These are phyloP conservation scores for Eulemur macaco DNA, from an alignment of 2,113 vertebrate species.

Conservation along the genomic window DNA sequence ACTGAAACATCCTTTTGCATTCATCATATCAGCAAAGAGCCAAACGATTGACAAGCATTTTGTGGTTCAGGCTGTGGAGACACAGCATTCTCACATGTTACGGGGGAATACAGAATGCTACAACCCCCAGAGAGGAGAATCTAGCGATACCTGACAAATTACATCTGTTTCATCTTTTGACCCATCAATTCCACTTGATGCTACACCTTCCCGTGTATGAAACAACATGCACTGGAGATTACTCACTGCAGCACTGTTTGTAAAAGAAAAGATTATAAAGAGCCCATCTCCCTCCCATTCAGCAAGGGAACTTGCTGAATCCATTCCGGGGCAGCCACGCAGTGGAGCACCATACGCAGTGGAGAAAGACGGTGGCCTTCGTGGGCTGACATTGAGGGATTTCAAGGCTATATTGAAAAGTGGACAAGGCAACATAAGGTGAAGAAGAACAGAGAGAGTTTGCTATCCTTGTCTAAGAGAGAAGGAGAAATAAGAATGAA, in stretches of 20 bases:
- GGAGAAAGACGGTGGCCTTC: background rate
- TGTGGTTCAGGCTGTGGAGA: background rate
- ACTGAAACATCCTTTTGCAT: background rate
- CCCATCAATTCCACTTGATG: background rate
- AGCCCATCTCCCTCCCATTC: background rate
- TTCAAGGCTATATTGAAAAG: background rate
- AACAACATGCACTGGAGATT: background rate
- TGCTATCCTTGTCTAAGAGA: background rate
- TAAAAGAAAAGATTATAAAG: background rate
- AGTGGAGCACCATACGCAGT: rapidly evolving
- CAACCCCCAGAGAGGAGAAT: background rate
- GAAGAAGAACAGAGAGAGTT: background rate
- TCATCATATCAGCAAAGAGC: background rate
- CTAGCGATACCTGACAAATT: background rate
- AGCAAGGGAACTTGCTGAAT: background rate
- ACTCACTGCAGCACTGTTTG: background rate
- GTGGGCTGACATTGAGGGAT: background rate
- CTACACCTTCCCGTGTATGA: background rate
- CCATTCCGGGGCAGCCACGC: rapidly evolving
- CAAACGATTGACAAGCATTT: background rate
- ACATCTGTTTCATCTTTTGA: background rate
- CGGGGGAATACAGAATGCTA: background rate
- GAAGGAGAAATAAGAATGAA: background rate
- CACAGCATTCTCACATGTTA: background rate
- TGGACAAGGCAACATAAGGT: rapidly evolving